Base-by-base conservation (phyloP, 2,797 vertebrate genomes). In the Gallirallus australis region DNA sequence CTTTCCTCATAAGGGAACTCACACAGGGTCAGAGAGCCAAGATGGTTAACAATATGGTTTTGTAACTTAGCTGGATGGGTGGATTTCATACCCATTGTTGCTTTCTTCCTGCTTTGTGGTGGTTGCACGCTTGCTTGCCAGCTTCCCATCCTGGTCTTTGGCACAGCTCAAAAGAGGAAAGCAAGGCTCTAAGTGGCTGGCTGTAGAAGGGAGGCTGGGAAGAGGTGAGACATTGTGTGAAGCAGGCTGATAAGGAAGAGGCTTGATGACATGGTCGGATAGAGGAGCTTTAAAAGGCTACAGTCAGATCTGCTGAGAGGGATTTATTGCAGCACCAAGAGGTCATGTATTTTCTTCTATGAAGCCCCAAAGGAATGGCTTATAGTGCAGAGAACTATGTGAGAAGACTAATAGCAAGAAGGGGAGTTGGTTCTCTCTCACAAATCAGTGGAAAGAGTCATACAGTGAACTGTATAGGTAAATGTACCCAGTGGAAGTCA, bases 21-120 rank as follows among this genome's bases (percentile, higher is more conserved):
- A 57, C 15, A 73, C 11, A 30, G 79, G 94, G 94, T 94, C 94
- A 93, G 89, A 59, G 76, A 95, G 77, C 76, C 91, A 88, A 82
- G 78, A 57, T 92, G 83, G 91, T 90, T 93, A 91, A 96, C 95
- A 96, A 94, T 96, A 79, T 47, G 73, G 77, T 86, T 96, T 93
- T 94, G 90, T 94, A 83, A 90, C 72, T 88, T 42, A 64, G 77
- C 76, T 94, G 66, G 82, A 71, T 88, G 96, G 93, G 89, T 94
- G 96, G 91, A 91, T 91, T 95, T 95, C 70, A 21, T 90, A 89
- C 60, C 85, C 87, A 89, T 96, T 96, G 95, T 96, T 96, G 84
- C 86, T 88, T 92, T 94, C 87, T 95, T 96, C 95, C 96, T 96
- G 96, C 94, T 73, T 71, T 81, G 85, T 60, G 88, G 80, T 90